phyloP scores from a whole-genome alignment of 2,797 vertebrate species.

The Kryptolebias ocellatus region DNA sequence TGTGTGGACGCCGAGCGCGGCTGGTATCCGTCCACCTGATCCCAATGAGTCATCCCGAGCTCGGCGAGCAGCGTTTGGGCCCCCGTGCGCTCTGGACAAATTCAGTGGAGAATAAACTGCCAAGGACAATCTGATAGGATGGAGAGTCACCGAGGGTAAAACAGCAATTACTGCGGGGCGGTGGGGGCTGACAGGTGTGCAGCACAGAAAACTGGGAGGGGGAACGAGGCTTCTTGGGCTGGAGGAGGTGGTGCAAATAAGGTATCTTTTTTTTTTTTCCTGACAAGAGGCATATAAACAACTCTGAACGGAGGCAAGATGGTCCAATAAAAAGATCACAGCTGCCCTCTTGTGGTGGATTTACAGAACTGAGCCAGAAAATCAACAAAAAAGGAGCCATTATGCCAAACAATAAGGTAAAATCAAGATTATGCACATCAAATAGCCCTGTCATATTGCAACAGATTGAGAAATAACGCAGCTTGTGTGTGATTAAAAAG shows the following conservation, averaged over 20 bases:
- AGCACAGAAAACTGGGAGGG: neutral
- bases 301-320: constrained; percentile 16
- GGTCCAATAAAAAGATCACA: constrained; percentile 54
- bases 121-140: constrained; percentile 60
- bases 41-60: constrained; percentile 64
- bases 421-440: neutral
- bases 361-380: constrained; percentile 1
- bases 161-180: constrained; percentile 27
- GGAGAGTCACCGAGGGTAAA: constrained; percentile 37
- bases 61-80: constrained; percentile 36
- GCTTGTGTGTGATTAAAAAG: too few species aligned
- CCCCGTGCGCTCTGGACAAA: constrained; percentile 50
- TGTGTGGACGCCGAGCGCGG: constrained; percentile 26
- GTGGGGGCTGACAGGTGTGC: constrained; percentile 7
- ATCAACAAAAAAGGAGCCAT: neutral
- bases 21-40: constrained; percentile 63
- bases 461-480: too few species aligned
- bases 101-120: constrained; percentile 54
- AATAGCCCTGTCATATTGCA: neutral
- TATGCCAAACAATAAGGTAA: neutral
- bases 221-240: constrained; percentile 14
- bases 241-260: constrained; percentile 7
- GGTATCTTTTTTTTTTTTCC: constrained; percentile 15
- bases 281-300: constrained; percentile 39
- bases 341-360: constrained; percentile 75